Conservation (phyloP, 2,113 vertebrate species). For the Tachysurus vachellii region DNA sequence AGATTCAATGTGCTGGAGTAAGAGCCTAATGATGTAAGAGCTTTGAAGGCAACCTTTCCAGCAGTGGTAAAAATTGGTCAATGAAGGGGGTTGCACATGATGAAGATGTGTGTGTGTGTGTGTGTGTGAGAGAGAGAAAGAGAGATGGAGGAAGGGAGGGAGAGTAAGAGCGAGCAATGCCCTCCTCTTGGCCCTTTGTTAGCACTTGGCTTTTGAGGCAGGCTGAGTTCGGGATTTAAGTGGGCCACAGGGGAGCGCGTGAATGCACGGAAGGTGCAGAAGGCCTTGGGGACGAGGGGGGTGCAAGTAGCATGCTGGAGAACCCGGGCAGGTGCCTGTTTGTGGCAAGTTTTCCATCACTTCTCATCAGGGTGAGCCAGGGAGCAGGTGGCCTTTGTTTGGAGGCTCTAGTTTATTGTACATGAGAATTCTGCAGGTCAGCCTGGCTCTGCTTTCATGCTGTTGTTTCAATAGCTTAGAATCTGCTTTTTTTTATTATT, state of each 20-base stretch:
- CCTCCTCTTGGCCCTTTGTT: slow-evolving; percentile 73
- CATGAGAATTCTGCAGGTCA: slow-evolving; percentile 25
- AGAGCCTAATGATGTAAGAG: slow-evolving; percentile 24
- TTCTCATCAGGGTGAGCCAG: slow-evolving; percentile 44
- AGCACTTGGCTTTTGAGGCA: slow-evolving; percentile 71
- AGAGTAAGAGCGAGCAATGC: slow-evolving; percentile 11
- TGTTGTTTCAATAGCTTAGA: neutral
- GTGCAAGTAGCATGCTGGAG: slow-evolving; percentile 46
- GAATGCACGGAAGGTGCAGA: slow-evolving; percentile 59
- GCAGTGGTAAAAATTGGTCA: neutral
- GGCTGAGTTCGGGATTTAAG: slow-evolving; percentile 75
- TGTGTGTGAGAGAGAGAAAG: neutral
- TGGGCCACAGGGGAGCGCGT: slow-evolving; percentile 78
- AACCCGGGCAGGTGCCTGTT: slow-evolving; percentile 67
- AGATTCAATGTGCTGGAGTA: neutral
- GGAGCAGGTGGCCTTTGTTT: slow-evolving; percentile 73
- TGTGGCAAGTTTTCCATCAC: slow-evolving; percentile 50
- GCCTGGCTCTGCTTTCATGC: too few species aligned
- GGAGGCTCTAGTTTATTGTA: slow-evolving; percentile 39
- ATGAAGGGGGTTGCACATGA: slow-evolving; percentile 20
- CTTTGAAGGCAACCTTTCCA: slow-evolving; percentile 7
- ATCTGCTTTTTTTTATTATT: neutral
- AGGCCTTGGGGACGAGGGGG: slow-evolving; percentile 60
- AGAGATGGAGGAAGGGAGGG: neutral
- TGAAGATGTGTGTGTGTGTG: neutral